Conservation (phyloP, 92 coral and sea anemone species). For the Heliopora coerulea region DNA sequence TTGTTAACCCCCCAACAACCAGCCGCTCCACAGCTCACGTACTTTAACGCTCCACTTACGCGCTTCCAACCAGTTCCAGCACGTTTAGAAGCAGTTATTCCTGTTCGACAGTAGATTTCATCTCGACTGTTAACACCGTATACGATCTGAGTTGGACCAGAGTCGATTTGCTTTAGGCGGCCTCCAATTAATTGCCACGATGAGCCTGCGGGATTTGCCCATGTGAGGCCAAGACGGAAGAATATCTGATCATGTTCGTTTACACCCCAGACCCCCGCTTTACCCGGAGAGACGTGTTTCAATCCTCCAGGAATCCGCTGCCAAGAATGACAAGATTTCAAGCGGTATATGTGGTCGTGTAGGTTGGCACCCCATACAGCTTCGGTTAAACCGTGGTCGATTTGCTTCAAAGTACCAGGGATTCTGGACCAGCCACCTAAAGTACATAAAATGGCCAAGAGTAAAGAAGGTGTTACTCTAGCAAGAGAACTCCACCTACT, state of each 20-base stretch:
- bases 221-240: too few species aligned
- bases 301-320: conserved; percentile 10
- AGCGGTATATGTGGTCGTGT: conserved; percentile 14
- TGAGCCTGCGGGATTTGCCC: too few species aligned
- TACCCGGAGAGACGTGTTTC: conserved; percentile 42
- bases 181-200: conserved; percentile 8
- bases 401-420: too few species aligned
- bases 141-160: background rate
- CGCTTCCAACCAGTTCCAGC: background rate
- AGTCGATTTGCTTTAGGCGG: background rate
- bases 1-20: conserved; percentile 25
- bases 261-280: conserved; percentile 51
- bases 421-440: too few species aligned
- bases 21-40: conserved; percentile 13
- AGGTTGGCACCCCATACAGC: conserved; percentile 50
- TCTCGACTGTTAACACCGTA: conserved; percentile 1
- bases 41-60: background rate
- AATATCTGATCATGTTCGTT: conserved; percentile 23
- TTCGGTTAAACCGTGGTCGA: conserved; percentile 28
- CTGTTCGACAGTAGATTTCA: background rate
- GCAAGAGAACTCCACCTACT: too few species aligned
- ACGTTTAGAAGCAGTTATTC: background rate
- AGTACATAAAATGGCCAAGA: too few species aligned
- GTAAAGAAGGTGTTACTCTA: too few species aligned
- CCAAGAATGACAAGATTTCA: conserved; percentile 14